Base-by-base conservation (phyloP, 2,888 invertebrate genomes). In the Drosophila neotestacea region DNA sequence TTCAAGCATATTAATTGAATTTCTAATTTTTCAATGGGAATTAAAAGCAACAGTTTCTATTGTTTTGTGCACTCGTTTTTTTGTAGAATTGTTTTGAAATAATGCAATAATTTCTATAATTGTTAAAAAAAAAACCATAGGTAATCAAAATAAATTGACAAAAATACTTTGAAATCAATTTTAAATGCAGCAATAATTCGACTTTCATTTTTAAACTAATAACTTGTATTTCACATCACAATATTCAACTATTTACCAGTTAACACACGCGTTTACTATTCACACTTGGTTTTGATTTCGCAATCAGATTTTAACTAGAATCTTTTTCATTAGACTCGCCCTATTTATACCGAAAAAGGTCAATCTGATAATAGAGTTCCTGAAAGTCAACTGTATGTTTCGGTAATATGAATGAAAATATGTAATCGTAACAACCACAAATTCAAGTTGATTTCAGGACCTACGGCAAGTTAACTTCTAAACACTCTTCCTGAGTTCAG, bases 311-410 rank as follows among this genome's bases (percentile, higher is more conserved):
- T 64, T 11, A 70, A 84, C 85, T 84, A 69, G 58, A 51, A 71
- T 30, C 22, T 56, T 48, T 38, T 2, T 4, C 36, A 10, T 28
- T 38, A 6, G 39, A 28, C 28, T 56, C 48, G 62, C 62, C 28
- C 85, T 84, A 84, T 84, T 84, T 84, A 84, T 84, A 88, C 78
- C 68, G 44, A 38, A 58, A 67, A 58, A 28, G 50, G 39, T 42
- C 54, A 44, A 63, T 41, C 59, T 75, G 39, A 1, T n/a, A 16
- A 38, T 44, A 36, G 30, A 59, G 65, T 71, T 48, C 58, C 41
- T 74, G 68, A 16, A 39, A 69, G 34, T n/a, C 38, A 66, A 66
- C 44, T 48, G 9, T 44, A 10, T 54, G 47, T 67, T 11, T 16
- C 22, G 22, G 11, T 13, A 48, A 59, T 36, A 44, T 41, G 54